Conservation (phyloP, 2,888 invertebrate species). For the Pristionchus arcanus region DNA sequence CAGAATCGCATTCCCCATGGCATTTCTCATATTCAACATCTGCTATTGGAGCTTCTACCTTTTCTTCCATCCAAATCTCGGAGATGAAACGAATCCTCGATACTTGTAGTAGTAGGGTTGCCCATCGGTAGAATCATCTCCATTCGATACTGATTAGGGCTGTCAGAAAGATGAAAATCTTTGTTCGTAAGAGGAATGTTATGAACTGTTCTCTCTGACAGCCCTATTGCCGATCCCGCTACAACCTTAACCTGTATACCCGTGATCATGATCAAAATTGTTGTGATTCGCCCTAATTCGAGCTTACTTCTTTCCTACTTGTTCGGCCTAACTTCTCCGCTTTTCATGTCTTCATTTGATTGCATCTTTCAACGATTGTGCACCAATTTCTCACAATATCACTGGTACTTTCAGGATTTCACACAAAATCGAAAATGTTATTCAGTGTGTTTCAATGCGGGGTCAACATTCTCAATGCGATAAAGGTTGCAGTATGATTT, state of each 20-base stretch:
- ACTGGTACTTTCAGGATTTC: constrained; percentile 42
- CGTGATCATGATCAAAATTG: neutral
- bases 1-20: constrained; percentile 50
- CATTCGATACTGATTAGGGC: neutral
- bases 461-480: neutral
- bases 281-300: constrained; percentile 31
- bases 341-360: neutral
- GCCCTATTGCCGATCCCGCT: no score
- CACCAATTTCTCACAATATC: neutral
- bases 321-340: neutral
- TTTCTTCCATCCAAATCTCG: constrained; percentile 32
- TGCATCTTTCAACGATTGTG: constrained; percentile 26
- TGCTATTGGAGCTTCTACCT: constrained; percentile 56
- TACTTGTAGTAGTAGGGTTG: neutral
- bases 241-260: neutral
- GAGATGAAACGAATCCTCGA: neutral
- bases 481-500: neutral
- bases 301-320: neutral
- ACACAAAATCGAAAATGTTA: neutral
- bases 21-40: constrained; percentile 53
- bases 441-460: constrained; percentile 23
- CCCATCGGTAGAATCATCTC: no score
- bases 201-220: no score
- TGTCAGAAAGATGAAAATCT: neutral
- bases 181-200: no score